Evolutionary conservation across 2,888 invertebrate genomes (phyloP).

Genomic region (Acanthosepion pharaonis): DNA sequence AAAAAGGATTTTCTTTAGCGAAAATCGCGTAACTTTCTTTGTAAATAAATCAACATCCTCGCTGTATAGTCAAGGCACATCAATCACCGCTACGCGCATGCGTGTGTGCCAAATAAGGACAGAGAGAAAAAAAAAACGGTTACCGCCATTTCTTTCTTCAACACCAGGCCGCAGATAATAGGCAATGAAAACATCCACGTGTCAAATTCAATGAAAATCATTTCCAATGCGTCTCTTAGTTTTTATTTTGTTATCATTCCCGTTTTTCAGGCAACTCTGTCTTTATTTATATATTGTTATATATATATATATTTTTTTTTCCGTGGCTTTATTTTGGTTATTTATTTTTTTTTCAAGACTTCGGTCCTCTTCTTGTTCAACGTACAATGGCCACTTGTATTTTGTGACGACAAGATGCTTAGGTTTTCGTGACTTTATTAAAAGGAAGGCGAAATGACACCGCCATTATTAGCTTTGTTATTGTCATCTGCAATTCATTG

Average conservation of each 20-base stretch:
- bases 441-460: constrained; percentile 9
- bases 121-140: background rate
- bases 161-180: background rate
- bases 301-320: too few species aligned
- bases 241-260: background rate
- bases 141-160: background rate
- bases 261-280: too few species aligned
- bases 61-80: background rate
- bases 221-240: background rate
- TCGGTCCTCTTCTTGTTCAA: background rate
- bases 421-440: constrained; percentile 33
- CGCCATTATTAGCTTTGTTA: background rate
- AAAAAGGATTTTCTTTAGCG: too few species aligned
- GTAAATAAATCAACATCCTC: too few species aligned
- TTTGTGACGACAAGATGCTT: constrained; percentile 17
- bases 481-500: background rate
- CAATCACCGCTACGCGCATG: background rate
- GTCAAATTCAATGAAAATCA: constrained; percentile 21
- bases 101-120: background rate
- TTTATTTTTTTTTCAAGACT: background rate
- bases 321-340: background rate
- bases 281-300: too few species aligned
- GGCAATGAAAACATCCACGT: background rate
- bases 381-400: background rate
- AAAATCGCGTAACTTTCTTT: too few species aligned